A percentile compares a stretch with the other conserved stretches of the same genome.
Evolutionary conservation across 2,113 vertebrate genomes (phyloP).

Genomic region (Corythaeola cristata): DNA sequence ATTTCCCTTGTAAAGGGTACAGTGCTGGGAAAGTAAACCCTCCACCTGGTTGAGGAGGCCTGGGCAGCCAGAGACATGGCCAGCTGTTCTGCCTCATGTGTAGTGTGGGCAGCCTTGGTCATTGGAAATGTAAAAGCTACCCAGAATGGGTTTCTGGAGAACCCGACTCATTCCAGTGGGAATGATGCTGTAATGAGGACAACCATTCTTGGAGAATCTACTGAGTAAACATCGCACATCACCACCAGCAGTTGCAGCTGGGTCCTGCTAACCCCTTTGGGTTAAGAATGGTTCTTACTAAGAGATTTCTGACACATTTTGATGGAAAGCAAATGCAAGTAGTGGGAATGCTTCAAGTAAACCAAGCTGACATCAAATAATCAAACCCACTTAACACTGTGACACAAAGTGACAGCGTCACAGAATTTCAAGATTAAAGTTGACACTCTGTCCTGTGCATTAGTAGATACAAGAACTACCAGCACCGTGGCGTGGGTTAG

Average conservation of each 20-base stretch:
- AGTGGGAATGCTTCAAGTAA: slow-evolving; percentile 26
- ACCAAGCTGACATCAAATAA: slow-evolving; percentile 49
- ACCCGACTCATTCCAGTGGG: background rate
- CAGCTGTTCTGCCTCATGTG: background rate
- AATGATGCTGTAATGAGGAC: background rate
- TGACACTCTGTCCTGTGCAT: slow-evolving; percentile 22
- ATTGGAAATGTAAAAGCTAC: background rate
- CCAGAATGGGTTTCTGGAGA: background rate
- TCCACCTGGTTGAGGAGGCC: background rate
- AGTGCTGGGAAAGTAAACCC: background rate
- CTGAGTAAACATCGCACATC: accelerated
- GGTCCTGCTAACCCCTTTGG: background rate
- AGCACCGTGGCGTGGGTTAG: background rate
- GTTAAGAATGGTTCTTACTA: background rate
- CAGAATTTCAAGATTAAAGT: background rate
- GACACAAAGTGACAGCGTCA: slow-evolving; percentile 56
- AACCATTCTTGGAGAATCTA: background rate
- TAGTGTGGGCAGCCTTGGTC: accelerated
- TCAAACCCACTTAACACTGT: slow-evolving; percentile 48
- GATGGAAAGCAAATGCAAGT: slow-evolving; percentile 31
- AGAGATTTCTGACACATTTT: background rate
- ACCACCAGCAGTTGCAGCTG: background rate
- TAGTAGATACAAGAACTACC: background rate
- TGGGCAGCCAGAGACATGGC: background rate
- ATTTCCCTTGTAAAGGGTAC: background rate